These are phyloP conservation scores for Epinephelus lanceolatus DNA, from an alignment of 2,113 vertebrate genomes.

Conservation along the genomic window DNA sequence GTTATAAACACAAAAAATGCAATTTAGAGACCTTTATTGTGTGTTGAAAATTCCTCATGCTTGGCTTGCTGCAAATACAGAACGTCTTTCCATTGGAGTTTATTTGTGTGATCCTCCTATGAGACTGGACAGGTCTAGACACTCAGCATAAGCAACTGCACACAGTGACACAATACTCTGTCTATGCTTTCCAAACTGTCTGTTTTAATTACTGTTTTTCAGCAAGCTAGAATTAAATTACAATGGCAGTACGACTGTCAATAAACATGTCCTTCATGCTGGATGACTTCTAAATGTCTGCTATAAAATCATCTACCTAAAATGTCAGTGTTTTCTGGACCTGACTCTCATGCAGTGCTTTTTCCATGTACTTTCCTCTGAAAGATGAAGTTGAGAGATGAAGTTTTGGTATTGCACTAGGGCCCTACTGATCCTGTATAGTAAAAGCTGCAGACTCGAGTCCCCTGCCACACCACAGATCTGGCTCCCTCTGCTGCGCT, in stretches of 20 bases:
- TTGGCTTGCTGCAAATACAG: slow-evolving; percentile 19
- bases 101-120: slow-evolving; percentile 33
- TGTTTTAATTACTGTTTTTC: slow-evolving; percentile 74
- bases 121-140: slow-evolving; percentile 45
- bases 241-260: slow-evolving; percentile 55
- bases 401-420: slow-evolving; percentile 47
- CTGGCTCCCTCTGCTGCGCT: slow-evolving; percentile 66
- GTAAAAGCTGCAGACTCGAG: slow-evolving; percentile 15
- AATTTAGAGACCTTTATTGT: slow-evolving; percentile 4
- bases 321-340: slow-evolving; percentile 31
- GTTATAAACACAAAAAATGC: background rate
- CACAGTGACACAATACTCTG: slow-evolving; percentile 24
- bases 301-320: slow-evolving; percentile 13
- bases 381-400: slow-evolving; percentile 38
- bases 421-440: background rate
- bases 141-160: slow-evolving; percentile 42
- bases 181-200: slow-evolving; percentile 48
- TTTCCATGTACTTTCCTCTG: slow-evolving; percentile 24
- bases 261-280: slow-evolving; percentile 61
- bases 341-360: slow-evolving; percentile 8
- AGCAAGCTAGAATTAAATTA: slow-evolving; percentile 57
- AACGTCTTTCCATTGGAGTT: slow-evolving; percentile 1
- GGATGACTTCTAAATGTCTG: slow-evolving; percentile 26
- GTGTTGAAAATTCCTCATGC: background rate
- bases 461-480: slow-evolving; percentile 55